Conservation (phyloP, 2,113 vertebrate species). For the Nerophis ophidion region DNA sequence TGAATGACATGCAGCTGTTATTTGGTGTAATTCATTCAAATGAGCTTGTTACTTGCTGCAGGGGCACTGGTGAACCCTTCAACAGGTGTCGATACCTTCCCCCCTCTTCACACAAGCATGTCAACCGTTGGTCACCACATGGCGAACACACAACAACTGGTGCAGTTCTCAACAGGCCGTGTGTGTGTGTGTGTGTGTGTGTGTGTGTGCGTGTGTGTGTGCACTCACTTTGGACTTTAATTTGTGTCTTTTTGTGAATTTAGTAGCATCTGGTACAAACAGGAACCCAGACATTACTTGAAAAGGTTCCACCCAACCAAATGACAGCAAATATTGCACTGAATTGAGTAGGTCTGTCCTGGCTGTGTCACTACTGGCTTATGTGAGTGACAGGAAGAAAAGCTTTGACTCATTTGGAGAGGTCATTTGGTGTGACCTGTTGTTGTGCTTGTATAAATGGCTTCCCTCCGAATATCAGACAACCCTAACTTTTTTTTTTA, state of each 20-base stretch:
- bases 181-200: not conserved
- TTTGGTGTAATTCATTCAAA: not conserved
- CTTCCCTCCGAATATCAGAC: no score
- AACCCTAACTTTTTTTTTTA: no score
- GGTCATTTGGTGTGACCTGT: no score
- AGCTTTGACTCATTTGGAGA: no score
- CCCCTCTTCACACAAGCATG: not conserved
- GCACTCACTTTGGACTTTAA: no score
- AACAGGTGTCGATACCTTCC: conserved; percentile 19
- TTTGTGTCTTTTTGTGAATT: not conserved
- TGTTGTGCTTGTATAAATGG: no score
- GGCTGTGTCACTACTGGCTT: no score
- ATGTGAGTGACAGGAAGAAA: no score
- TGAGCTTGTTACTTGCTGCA: not conserved
- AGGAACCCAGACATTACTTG: not conserved
- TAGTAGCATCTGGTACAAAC: not conserved
- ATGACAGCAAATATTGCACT: not conserved
- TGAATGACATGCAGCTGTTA: not conserved
- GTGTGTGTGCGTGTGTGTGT: no score
- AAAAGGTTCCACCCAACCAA: not conserved
- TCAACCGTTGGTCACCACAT: conserved; percentile 3
- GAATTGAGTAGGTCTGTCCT: no score
- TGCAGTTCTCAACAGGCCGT: conserved; percentile 1
- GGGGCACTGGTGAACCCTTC: not conserved
- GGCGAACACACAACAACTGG: conserved; percentile 28